Evolutionary conservation across 2,797 vertebrate genomes (phyloP), one percentile per base, ranked within the genome.

Genomic region (Lophotriccus pileatus): DNA sequence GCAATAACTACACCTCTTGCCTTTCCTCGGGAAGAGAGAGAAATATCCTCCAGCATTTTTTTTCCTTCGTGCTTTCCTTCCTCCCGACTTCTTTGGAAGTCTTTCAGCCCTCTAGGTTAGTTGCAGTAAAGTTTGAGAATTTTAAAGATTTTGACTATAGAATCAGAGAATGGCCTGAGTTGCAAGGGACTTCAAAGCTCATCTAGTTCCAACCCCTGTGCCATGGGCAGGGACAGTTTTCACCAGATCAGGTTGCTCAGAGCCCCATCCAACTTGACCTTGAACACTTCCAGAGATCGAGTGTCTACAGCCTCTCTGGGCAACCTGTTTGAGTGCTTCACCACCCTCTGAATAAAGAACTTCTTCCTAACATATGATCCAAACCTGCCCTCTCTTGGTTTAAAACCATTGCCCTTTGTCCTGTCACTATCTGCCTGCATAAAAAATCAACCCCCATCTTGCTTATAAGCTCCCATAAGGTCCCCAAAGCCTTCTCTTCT

Each of bases 11-110:
- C 78, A 63, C 0, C 19, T 15, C 27, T 2, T 4, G 22, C 27
- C 32, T 7, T 6, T 23, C 27, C 15, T 4, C 12, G 7, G 24
- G 5, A 10, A 4, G 27, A 25, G 60, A 8, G 23, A 6, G 4
- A 12, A 32, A 7, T 8, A 0, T 19, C 41, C 16, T 6, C 0
- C 30, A 5, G 62, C 39, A 1, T 6, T 23, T 16, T 9, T 56
- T 36, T 25, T 21, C 24, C 10, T 39, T 19, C 30, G 30, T 53
- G 8, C 43, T 39, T 25, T 39, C 21, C n/a, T 32, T 75, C 39
- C 34, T 32, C 21, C 14, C 2, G 6, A 68, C 3, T 10, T 12
- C 47, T 69, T 49, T 5, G 6, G 9, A 36, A 69, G 27, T 5
- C 22, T 15, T 37, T 7, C 41, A 36, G 22, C 55, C 14, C 9